These are phyloP conservation scores for Cyrtodaria siliqua DNA, from an alignment of 2,888 invertebrate species.

Conservation along the genomic window DNA sequence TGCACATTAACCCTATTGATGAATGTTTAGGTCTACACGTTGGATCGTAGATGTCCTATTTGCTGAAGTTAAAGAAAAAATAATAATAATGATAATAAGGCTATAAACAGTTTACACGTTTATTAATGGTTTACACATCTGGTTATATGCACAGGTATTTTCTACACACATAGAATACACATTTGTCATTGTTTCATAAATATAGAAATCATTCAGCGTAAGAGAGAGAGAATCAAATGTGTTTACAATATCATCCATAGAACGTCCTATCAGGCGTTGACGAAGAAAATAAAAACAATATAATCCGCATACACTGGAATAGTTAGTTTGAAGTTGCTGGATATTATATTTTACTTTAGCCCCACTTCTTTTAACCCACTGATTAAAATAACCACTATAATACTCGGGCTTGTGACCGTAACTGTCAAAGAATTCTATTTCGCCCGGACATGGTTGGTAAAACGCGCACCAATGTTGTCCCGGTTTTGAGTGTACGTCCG, in stretches of 20 bases:
- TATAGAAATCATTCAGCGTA: constrained; percentile 12
- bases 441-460: constrained; percentile 9
- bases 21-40: too few species aligned
- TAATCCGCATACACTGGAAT: constrained; percentile 25
- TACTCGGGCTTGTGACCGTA: constrained; percentile 16
- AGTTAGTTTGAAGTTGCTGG: constrained; percentile 18
- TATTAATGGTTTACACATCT: too few species aligned
- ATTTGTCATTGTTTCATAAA: background rate
- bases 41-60: too few species aligned
- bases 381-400: constrained; percentile 14
- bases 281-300: constrained; percentile 31
- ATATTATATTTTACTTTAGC: constrained; percentile 13
- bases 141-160: background rate
- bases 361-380: constrained; percentile 12
- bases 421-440: constrained; percentile 26
- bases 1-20: too few species aligned
- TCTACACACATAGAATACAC: background rate
- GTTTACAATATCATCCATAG: constrained; percentile 17
- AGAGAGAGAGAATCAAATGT: constrained; percentile 7
- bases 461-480: constrained; percentile 48
- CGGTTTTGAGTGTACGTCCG: constrained; percentile 20
- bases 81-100: too few species aligned
- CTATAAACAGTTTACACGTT: too few species aligned
- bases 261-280: constrained; percentile 16
- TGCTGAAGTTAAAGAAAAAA: too few species aligned